Evolutionary conservation across 2,888 invertebrate species (phyloP).

Genomic region (Polyommatus icarus): DNA sequence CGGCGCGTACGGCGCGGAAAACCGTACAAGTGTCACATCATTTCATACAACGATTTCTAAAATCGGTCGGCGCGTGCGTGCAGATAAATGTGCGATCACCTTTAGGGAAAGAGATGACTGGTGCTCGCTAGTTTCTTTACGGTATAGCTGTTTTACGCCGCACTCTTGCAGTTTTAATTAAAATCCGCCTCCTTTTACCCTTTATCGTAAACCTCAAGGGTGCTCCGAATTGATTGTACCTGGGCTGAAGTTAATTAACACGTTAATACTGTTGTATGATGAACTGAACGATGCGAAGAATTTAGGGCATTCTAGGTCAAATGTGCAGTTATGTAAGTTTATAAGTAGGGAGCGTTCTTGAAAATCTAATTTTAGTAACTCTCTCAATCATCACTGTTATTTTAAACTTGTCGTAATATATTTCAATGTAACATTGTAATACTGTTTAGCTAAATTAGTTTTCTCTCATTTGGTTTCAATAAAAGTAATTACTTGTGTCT

Average conservation of each 20-base stretch:
- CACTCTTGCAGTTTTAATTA: slow-evolving; percentile 66
- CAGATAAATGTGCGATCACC: no score
- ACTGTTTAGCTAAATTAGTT: neutral
- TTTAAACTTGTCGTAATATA: no score
- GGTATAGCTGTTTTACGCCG: slow-evolving; percentile 52
- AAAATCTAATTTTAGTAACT: neutral
- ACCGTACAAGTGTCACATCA: no score
- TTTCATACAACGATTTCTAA: no score
- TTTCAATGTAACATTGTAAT: neutral
- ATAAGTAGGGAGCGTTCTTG: neutral
- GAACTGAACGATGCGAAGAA: neutral
- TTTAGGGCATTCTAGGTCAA: neutral
- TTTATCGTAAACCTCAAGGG: slow-evolving; percentile 37
- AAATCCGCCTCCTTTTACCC: slow-evolving; percentile 54
- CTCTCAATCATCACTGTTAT: neutral
- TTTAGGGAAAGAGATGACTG: slow-evolving; percentile 46
- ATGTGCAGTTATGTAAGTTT: neutral
- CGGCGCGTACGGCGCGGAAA: no score
- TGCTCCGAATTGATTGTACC: slow-evolving; percentile 37
- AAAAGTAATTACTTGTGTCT: no score
- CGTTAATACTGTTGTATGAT: slow-evolving; percentile 23
- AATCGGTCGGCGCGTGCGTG: no score
- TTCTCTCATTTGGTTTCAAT: neutral
- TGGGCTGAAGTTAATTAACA: slow-evolving; percentile 18
- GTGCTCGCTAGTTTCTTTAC: slow-evolving; percentile 46